Evolutionary conservation across 1,140 invertebrate genomes (phyloP).

Genomic region (Tetragnatha versicolor): DNA sequence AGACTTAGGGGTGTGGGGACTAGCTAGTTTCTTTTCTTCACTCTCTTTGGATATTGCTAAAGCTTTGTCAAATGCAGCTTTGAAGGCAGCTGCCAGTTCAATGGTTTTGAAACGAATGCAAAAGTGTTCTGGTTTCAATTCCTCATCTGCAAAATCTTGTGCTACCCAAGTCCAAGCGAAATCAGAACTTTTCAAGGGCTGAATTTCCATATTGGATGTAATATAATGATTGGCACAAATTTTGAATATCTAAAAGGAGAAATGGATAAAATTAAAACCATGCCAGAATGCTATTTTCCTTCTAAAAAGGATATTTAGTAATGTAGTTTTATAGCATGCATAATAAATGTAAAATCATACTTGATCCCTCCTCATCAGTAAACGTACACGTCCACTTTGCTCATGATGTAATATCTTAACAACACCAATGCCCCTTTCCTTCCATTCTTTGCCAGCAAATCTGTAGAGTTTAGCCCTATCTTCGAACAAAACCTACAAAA

Average conservation of each 20-base stretch:
- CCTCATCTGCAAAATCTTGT: slow-evolving; percentile 77
- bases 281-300: too few species aligned
- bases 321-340: not conserved
- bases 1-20: not conserved
- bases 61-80: slow-evolving; percentile 63
- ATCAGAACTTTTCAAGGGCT: slow-evolving; percentile 71
- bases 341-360: slow-evolving; percentile 1
- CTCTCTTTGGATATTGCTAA: slow-evolving; percentile 39
- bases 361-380: slow-evolving; percentile 89
- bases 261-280: not conserved
- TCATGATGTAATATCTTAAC: slow-evolving; percentile 83
- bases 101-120: slow-evolving; percentile 77
- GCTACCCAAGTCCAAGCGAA: slow-evolving; percentile 79
- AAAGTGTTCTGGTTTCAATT: slow-evolving; percentile 73
- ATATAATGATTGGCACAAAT: slow-evolving; percentile 79
- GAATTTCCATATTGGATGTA: slow-evolving; percentile 70
- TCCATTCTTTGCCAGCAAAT: slow-evolving; percentile 82
- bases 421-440: slow-evolving; percentile 85
- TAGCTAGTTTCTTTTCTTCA: not conserved
- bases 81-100: slow-evolving; percentile 67
- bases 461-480: slow-evolving; percentile 79
- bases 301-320: not conserved
- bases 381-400: slow-evolving; percentile 71
- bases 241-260: slow-evolving; percentile 73
- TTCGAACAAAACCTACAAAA: slow-evolving; percentile 63